Evolutionary conservation across 2,888 invertebrate species (phyloP), one percentile per base, ranked within the genome.

Genomic region (Drosophila barbarae): DNA sequence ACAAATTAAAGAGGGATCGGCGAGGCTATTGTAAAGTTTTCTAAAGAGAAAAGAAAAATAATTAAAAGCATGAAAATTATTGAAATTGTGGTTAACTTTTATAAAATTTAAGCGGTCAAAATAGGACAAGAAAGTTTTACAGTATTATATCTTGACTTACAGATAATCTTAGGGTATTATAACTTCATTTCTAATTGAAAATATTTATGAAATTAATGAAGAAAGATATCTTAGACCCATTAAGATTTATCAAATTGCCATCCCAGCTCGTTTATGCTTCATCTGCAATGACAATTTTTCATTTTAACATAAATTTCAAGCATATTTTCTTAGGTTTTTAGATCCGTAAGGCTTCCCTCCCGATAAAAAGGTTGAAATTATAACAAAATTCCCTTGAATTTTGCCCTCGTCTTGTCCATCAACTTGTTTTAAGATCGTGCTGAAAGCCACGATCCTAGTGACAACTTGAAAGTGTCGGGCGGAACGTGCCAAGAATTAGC

Each of bases 381-480:
- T 7, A 39, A 39, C 1, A 10, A 2, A 13, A 13, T 57, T 58
- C 21, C 42, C 42, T 35, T 30, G 21, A 56, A 42, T 35, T 58
- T 7, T 23, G 5, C 8, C n/a, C 23, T 5, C 5, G 12, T 51
- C 12, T 38, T 51, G 51, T 51, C 36, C 32, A 5, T 36, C 23
- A 42, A 42, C 34, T 28, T 28, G 34, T 58, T 9, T 21, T 1
- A 13, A 23, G 15, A 42, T 61, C 63, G 61, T 61, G 61, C 41
- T 10, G 41, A 23, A 18, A 18, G n/a, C 13, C 63, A 49, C 61
- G 63, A 61, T 61, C 15, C 41, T 39, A 30, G 23, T 35, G 39
- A 61, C 49, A 59, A n/a, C 34, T 41, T 13, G 13, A 28, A 61
- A 35, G 42, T 34, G 15, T 12, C 13, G 13, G 3, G 0, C 15